Base-by-base conservation (phyloP, 2,888 invertebrate genomes). In the Clunio marinus region DNA sequence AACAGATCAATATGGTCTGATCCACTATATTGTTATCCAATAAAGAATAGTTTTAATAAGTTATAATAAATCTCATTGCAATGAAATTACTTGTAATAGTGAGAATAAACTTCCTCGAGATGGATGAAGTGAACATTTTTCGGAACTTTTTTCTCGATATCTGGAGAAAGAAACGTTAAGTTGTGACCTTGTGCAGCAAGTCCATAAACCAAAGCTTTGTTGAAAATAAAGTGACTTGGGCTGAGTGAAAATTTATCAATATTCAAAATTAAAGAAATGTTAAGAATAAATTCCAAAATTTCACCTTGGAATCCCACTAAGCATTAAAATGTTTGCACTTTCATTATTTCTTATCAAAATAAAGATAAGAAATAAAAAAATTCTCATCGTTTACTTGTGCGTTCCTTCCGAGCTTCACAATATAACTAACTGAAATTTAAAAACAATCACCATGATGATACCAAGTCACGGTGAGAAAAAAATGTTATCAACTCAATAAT, bases 91-190 rank as follows among this genome's bases (percentile, higher is more conserved):
- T 32, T 32, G 32, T 32, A 32, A 32, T 32, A 32, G 32, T 25
- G 13, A n/a, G 28, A 13, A 57, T 74, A 74, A 4, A 70, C 71
- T n/a, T 72, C 67, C 69, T 76, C 74, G 58, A 76, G 69, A 51
- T 75, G 71, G 15, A 76, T 74, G 7, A 73, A 74, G 59, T 72
- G 73, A 1, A 74, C 69, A 69, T 73, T 74, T 8, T 71, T 32
- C 0, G 73, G 70, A 2, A 69, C 68, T 55, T 71, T 46, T 57
- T 70, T 72, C 2, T 72, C 72, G 22, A 71, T 8, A 63, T 76
- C 73, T 3, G 73, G 71, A 1, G 74, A 72, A 0, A 76, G 41
- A 1, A 70, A 69, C 8, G 72, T 72, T 3, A 72, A 25, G 58
- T 72, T 72, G 37, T 72, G 72, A 4, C 71, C 71, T n/a, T 57